Evolutionary conservation across 2,797 vertebrate genomes (phyloP), one percentile per base, ranked within the genome.

Genomic region (Poeciliopsis infans): DNA sequence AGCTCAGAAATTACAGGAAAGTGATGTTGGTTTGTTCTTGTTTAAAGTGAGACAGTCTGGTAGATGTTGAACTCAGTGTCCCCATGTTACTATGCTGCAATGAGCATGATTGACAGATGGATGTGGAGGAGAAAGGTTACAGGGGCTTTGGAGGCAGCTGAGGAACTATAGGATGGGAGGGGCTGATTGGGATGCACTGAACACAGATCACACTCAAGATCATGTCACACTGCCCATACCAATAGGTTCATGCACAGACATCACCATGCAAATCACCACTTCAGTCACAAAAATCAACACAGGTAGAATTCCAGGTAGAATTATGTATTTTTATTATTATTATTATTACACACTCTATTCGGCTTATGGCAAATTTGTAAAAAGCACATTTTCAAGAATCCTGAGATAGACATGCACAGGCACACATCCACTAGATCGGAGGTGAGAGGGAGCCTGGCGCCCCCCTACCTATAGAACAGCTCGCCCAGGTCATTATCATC

Each of bases 61-160:
- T 92, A 91, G 92, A 89, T 74, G 83, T 75, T 84, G 80, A 89
- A 88, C 83, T 85, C 57, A 77, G 81, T 81, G 90, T 89, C 83
- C 87, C 84, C 53, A 61, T 85, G 87, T 88, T 90, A 79, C 86
- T 85, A 75, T 84, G 88, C 86, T 79, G 87, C 83, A 83, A 25
- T 87, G 91, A 87, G 83, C 87, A 85, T 92, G 93, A 94, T 84
- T 92, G 94, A 92, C 92, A 88, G 93, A 82, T 84, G 82, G 85
- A 78, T 88, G 88, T 87, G 91, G 86, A 77, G 75, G 46, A 87
- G 84, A 93, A 88, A 92, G 92, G 92, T 93, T 92, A 91, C 83
- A 87, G 81, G 85, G 87, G 89, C 87, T 93, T 92, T 92, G 85
- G 85, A 89, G 84, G 79, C 81, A 82, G 80, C 51, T 0, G 78